Conservation (phyloP, 2,113 vertebrate genomes). For the Mastomys coucha region DNA sequence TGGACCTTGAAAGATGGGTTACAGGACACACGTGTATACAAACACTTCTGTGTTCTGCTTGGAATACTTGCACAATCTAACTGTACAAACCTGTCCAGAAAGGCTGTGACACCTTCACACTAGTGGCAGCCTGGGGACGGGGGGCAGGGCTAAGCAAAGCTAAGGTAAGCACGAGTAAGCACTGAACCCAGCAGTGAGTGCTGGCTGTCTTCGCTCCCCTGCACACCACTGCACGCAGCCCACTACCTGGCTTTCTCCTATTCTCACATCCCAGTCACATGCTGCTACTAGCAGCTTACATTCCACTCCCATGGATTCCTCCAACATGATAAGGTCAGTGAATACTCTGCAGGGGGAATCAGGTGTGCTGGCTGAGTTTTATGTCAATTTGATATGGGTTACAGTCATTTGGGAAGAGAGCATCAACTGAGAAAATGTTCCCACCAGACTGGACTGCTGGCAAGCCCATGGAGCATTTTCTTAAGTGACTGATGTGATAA, state of each 20-base stretch:
- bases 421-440: not conserved
- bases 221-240: not conserved
- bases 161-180: not conserved
- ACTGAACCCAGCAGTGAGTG: no score
- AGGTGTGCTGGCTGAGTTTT: not conserved
- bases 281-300: not conserved
- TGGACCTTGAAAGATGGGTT: not conserved
- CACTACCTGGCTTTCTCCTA: accelerated
- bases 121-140: accelerated
- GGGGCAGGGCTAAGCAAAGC: not conserved
- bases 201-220: accelerated
- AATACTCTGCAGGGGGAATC: not conserved
- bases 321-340: not conserved
- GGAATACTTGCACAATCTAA: not conserved
- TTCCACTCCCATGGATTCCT: not conserved
- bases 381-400: not conserved
- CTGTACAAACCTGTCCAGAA: not conserved
- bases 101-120: not conserved
- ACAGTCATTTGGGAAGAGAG: not conserved
- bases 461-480: not conserved
- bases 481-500: not conserved
- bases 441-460: not conserved
- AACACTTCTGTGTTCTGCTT: not conserved
- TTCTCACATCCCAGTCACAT: accelerated
- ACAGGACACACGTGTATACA: not conserved